Base-by-base conservation (phyloP, 2,888 invertebrate species). In the Ennomos erosarius region DNA sequence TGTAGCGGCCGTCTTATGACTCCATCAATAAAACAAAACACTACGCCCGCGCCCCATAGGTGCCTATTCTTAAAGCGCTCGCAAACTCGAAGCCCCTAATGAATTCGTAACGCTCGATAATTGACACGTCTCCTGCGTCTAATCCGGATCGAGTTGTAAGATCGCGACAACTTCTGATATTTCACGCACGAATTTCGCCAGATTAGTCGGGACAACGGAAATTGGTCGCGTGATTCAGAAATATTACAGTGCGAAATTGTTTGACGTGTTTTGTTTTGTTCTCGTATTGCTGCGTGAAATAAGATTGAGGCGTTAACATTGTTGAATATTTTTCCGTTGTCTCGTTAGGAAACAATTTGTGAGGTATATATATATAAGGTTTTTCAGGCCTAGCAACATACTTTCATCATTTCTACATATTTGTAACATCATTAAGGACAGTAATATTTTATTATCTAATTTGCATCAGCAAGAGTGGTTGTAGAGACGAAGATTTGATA, bases 151-250 rank as follows among this genome's bases (percentile, higher is more conserved):
- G 70, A 70, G 75, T 76, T 78, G 33, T 52, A 50, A 81, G 77
- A 79, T 80, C 79, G 76, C 77, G 73, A 78, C 76, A 84, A 85
- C 82, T 84, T 82, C 80, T 82, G 84, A 87, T 86, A 84, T 86
- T 87, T 85, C 84, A 79, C 85, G 83, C 82, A 79, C 77, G 76
- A 82, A 79, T 78, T 80, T 81, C 70, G 73, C 70, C 52, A 59
- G 55, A 63, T 45, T 55, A 62, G 68, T 77, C n/a, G 38, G 62
- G 34, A 8, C 26, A 6, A 2, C 16, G 49, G 49, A 69, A 58
- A 79, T 70, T 85, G 84, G 80, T 52, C 55, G 43, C 51, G 51
- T 60, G 55, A 55, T 59, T 65, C 52, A 50, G 39, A 59, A 59
- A 59, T 59, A 59, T 59, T 55, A 55, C 59, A 50, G 57, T 35